Base-by-base conservation (phyloP, 2,113 vertebrate genomes). In the Lepisosteus oculatus region DNA sequence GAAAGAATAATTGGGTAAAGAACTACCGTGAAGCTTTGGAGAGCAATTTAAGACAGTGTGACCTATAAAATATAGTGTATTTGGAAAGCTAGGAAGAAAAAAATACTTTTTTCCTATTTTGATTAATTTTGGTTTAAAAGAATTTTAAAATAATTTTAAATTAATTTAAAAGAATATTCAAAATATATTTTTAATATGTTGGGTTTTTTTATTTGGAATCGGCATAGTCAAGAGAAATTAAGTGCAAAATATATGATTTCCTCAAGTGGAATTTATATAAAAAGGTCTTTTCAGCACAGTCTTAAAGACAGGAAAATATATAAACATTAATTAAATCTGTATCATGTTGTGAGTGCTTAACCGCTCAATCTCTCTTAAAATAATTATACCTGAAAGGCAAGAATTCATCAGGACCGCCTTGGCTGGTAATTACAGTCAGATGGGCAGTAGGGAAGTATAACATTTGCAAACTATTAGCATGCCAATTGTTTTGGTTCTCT, bases 331-430 rank as follows among this genome's bases (percentile, higher is more conserved):
- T 91, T 91, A 89, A 86, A 88, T 77, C 81, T 81, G 83, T 87
- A 80, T 86, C 85, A 85, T 91, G 89, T 91, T 82, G 74, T 82
- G 81, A 90, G 85, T 88, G 84, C 86, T 88, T 92, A 89, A 86
- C 90, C 15, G 15, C 85, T 91, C 92, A 84, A 87, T 91, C 92
- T 88, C 81, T 88, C 88, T 91, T 90, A 85, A 88, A 85, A 87
- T 92, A 93, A 93, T 93, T 91, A 89, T 69, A 92, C 87, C 91
- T 92, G 92, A 93, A 77, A 87, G 81, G 86, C 86, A 91, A 81
- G 82, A 87, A 93, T 86, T 84, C 83, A 90, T 88, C 89, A 84
- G 81, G 78, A 80, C 82, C 89, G 85, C 84, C 83, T 85, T 80
- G 79, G 80, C 80, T 72, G 81, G 75, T 88, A 93, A 94, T 91